Conservation (phyloP, 2,888 invertebrate species). For the Lutraria lutraria region DNA sequence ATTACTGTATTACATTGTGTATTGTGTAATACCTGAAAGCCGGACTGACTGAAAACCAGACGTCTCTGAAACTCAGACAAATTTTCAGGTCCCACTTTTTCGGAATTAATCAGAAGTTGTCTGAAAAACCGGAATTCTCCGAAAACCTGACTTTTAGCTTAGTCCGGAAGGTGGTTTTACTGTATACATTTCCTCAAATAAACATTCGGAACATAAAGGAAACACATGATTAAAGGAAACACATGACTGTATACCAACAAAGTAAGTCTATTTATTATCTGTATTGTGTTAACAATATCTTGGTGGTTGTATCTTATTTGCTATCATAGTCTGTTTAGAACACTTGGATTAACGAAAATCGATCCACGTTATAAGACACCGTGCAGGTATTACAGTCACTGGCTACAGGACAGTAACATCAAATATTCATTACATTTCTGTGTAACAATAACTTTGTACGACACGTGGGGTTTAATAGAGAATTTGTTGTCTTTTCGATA, state of each 20-base stretch:
- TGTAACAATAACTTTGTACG: not conserved
- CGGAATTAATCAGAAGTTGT: too few species aligned
- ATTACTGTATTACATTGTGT: too few species aligned
- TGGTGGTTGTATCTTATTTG: not conserved
- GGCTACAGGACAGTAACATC: not conserved
- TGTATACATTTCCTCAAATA: too few species aligned
- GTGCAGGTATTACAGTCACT: not conserved
- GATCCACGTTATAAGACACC: not conserved
- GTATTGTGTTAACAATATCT: not conserved
- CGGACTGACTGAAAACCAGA: too few species aligned
- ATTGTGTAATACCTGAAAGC: too few species aligned
- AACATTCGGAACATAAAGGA: not conserved
- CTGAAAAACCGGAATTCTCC: too few species aligned
- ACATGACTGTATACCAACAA: not conserved
- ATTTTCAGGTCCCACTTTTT: too few species aligned
- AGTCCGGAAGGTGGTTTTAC: too few species aligned
- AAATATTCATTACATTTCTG: not conserved
- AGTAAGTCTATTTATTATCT: not conserved
- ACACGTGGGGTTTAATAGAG: constrained; percentile 1
- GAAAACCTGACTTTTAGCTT: too few species aligned
- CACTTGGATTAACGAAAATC: not conserved
- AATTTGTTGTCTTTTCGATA: not conserved
- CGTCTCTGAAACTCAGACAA: too few species aligned
- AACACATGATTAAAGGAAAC: not conserved
- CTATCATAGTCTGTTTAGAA: not conserved